Conservation (phyloP, 1,140 invertebrate genomes). For the Macrotrachela quadricornifera region DNA sequence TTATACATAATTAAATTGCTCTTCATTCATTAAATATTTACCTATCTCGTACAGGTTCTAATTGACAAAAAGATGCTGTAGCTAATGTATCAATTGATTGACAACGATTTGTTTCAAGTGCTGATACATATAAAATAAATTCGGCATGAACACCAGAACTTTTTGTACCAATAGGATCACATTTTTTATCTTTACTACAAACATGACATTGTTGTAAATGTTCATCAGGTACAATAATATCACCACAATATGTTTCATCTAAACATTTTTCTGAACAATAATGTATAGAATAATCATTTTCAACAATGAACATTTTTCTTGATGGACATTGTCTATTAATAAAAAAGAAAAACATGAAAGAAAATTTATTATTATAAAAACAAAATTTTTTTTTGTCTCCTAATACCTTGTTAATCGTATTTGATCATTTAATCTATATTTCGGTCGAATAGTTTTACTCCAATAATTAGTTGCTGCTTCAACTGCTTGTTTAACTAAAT, state of each 20-base stretch:
- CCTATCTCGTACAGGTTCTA: slow-evolving; percentile 72
- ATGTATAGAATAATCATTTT: not conserved
- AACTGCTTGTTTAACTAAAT: too few relatives aligned
- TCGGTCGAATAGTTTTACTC: too few relatives aligned
- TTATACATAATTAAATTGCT: not conserved
- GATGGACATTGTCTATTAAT: not conserved
- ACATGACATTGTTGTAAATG: slow-evolving; percentile 41
- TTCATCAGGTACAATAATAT: slow-evolving; percentile 65
- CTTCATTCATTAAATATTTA: slow-evolving; percentile 21
- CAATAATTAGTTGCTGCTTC: too few relatives aligned
- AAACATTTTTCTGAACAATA: slow-evolving; percentile 71
- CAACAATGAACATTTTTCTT: not conserved
- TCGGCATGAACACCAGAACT: slow-evolving; percentile 45
- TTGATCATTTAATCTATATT: too few relatives aligned
- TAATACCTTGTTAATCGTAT: too few relatives aligned
- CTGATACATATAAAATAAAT: slow-evolving; percentile 90
- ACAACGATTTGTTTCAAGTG: slow-evolving; percentile 71
- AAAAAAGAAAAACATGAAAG: too few relatives aligned
- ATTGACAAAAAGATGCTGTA: slow-evolving; percentile 93
- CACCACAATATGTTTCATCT: slow-evolving; percentile 66
- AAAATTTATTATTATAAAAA: too few relatives aligned
- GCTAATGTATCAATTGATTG: slow-evolving; percentile 58
- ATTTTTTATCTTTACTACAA: slow-evolving; percentile 8
- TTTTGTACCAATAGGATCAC: slow-evolving; percentile 16
- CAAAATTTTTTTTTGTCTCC: too few relatives aligned